Conservation (phyloP, 2,888 invertebrate genomes). For the Muschampia plurimacula region DNA sequence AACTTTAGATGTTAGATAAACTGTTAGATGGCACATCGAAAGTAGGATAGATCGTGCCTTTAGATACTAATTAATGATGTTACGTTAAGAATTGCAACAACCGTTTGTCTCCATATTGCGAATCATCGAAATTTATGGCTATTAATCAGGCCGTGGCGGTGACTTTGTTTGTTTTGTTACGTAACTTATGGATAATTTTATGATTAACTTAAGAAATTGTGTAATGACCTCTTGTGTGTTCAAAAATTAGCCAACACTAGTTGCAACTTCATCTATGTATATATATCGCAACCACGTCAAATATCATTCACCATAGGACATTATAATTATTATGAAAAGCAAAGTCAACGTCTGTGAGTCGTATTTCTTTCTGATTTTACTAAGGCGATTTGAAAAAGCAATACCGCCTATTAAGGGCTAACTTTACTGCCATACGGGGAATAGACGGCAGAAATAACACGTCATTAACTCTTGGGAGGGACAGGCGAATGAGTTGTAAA, state of each 20-base stretch:
- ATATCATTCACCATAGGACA: neutral
- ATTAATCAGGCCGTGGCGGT: constrained; percentile 66
- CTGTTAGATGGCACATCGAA: constrained; percentile 72
- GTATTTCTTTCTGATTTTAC: constrained; percentile 59
- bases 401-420: constrained; percentile 54
- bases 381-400: constrained; percentile 53
- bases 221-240: constrained; percentile 66
- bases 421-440: constrained; percentile 59
- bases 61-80: constrained; percentile 78
- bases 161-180: constrained; percentile 69
- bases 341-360: constrained; percentile 33
- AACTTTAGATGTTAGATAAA: constrained; percentile 76
- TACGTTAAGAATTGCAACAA: constrained; percentile 74
- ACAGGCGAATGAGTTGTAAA: constrained; percentile 59
- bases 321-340: neutral
- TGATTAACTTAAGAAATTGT: constrained; percentile 68
- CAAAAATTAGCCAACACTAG: constrained; percentile 63
- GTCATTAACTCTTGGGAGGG: constrained; percentile 57
- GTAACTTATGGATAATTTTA: constrained; percentile 63
- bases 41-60: constrained; percentile 75
- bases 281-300: constrained; percentile 42
- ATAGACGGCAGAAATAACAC: constrained; percentile 57
- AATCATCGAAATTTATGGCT: constrained; percentile 72
- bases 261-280: constrained; percentile 39
- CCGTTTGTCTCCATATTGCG: constrained; percentile 73